Conservation (phyloP, 2,113 vertebrate species). For the Corydoras maculifer region DNA sequence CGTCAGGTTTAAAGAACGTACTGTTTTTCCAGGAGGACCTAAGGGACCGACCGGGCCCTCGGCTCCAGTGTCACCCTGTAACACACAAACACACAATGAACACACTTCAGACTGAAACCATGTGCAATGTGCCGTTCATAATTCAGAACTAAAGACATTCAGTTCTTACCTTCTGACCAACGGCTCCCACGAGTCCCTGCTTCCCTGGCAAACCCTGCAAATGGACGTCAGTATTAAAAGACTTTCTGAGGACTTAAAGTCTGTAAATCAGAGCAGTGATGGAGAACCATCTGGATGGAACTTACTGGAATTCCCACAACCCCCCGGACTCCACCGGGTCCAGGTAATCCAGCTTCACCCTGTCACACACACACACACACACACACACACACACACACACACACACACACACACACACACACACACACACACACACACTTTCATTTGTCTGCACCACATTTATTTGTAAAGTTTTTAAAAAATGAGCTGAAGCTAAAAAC, state of each 20-base stretch:
- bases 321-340: slow-evolving; percentile 61
- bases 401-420: slow-evolving; percentile 21
- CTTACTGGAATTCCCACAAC: slow-evolving; percentile 72
- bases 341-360: slow-evolving; percentile 64
- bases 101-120: background rate
- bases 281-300: background rate
- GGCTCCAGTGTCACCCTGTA: slow-evolving; percentile 61
- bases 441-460: no score
- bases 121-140: background rate
- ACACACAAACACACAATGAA: slow-evolving; percentile 16
- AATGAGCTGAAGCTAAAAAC: background rate
- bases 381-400: slow-evolving; percentile 19
- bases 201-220: slow-evolving; percentile 70
- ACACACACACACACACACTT: slow-evolving; percentile 11
- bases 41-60: slow-evolving; percentile 57
- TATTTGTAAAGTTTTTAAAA: no score
- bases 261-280: no score
- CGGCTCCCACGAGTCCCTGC: slow-evolving; percentile 56
- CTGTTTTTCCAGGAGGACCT: slow-evolving; percentile 65
- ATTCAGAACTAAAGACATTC: background rate
- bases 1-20: slow-evolving; percentile 41
- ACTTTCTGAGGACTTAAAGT: no score
- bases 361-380: slow-evolving; percentile 37
- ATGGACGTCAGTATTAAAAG: background rate
- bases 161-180: slow-evolving; percentile 60